A percentile compares a stretch with the other conserved stretches of the same genome.
Evolutionary conservation across 2,113 vertebrate genomes (phyloP).

Genomic region (Mungos mungo): DNA sequence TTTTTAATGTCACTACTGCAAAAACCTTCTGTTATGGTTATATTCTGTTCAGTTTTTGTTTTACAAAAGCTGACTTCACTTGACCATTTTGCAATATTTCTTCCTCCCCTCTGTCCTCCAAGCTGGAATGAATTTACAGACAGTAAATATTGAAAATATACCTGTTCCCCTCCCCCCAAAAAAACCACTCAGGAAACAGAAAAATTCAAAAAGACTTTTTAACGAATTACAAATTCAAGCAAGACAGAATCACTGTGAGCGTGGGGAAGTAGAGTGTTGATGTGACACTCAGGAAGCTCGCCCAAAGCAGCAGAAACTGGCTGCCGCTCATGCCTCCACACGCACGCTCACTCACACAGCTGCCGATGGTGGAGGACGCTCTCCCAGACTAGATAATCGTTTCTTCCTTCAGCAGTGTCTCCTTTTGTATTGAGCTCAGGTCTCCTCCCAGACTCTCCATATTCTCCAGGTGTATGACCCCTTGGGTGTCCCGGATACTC

Average conservation of each 20-base stretch:
- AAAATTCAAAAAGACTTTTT: neutral
- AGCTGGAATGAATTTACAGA: neutral
- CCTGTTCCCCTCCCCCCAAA: no score
- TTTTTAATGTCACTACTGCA: neutral
- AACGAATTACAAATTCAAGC: neutral
- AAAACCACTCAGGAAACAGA: neutral
- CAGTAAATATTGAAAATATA: neutral
- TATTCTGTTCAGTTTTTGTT: neutral
- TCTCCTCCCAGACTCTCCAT: slow-evolving; percentile 55
- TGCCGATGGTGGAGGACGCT: neutral
- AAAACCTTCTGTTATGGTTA: neutral
- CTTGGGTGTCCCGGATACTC: neutral
- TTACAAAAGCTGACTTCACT: neutral
- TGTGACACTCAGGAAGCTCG: neutral
- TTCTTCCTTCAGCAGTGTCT: slow-evolving; percentile 29
- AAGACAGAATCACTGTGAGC: neutral
- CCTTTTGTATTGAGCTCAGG: slow-evolving; percentile 34
- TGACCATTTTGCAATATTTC: neutral
- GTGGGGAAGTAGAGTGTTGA: neutral
- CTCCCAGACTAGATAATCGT: neutral
- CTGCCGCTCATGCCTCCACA: neutral
- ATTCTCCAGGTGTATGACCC: neutral
- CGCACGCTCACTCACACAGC: neutral
- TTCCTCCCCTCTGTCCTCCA: neutral
- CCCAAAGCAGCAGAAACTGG: neutral